Percentiles rank a stretch among this genome's conserved stretches.
Evolutionary conservation across 2,888 invertebrate species (phyloP).

Genomic region (Catocala nupta): DNA sequence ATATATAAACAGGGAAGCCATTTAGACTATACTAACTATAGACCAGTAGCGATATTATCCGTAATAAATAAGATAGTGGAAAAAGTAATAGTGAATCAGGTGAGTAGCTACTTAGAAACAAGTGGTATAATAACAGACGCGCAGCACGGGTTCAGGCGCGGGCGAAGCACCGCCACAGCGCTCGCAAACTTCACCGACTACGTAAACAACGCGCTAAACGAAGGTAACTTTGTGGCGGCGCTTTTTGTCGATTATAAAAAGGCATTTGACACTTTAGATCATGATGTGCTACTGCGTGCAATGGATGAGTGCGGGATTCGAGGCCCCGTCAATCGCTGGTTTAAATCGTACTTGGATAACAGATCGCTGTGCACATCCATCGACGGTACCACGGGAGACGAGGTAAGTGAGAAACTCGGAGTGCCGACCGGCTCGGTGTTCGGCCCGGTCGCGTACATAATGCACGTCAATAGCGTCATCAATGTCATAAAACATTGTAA

Average conservation of each 20-base stretch:
- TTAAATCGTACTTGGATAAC: neutral
- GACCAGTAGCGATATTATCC: too few species aligned
- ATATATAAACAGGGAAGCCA: too few species aligned
- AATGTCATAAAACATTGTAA: too few species aligned
- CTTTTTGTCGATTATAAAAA: too few species aligned
- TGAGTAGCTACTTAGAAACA: neutral
- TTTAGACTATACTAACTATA: too few species aligned
- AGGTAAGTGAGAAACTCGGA: neutral
- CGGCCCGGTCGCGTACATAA: neutral
- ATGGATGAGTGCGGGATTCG: too few species aligned
- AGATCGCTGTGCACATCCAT: neutral
- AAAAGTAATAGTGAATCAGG: slow-evolving; percentile 3
- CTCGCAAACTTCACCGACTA: neutral
- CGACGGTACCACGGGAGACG: neutral
- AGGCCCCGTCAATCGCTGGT: neutral
- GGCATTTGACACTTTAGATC: too few species aligned
- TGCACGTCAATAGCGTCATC: too few species aligned
- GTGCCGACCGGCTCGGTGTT: slow-evolving; percentile 4
- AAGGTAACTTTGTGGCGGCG: too few species aligned
- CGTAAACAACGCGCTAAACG: neutral
- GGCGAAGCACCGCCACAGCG: neutral
- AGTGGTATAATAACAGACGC: neutral
- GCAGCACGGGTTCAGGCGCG: too few species aligned
- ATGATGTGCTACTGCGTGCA: too few species aligned
- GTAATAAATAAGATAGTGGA: too few species aligned